A percentile compares a stretch with the other conserved stretches of the same genome.
Conservation (phyloP, 2,888 invertebrate genomes). For the Cerceris ruficornis region DNA sequence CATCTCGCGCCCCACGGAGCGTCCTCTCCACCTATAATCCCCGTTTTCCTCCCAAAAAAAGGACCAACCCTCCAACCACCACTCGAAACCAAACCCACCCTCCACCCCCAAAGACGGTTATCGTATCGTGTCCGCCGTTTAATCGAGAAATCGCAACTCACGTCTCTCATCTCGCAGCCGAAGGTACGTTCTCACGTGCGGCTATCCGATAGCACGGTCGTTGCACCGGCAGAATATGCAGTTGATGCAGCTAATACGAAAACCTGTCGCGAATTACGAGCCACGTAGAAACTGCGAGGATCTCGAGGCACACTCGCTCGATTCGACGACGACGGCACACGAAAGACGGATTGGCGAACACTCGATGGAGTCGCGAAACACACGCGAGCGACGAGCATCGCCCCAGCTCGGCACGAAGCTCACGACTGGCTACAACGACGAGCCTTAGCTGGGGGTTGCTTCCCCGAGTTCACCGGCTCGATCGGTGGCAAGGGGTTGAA, state of each 20-base stretch:
- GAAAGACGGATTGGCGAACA: constrained; percentile 54
- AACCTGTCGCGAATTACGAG: constrained; percentile 17
- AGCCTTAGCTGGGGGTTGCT: constrained; percentile 60
- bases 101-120: neutral
- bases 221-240: constrained; percentile 44
- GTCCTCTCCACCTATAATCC: neutral
- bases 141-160: constrained; percentile 48
- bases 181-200: constrained; percentile 61
- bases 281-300: constrained; percentile 9
- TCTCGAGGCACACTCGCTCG: neutral
- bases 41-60: neutral
- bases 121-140: neutral
- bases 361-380: constrained; percentile 57
- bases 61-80: neutral
- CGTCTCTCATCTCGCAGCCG: constrained; percentile 66
- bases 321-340: constrained; percentile 18
- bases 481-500: constrained; percentile 39
- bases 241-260: constrained; percentile 9
- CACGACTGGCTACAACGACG: constrained; percentile 70
- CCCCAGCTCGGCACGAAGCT: constrained; percentile 72
- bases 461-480: constrained; percentile 52
- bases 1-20: constrained; percentile 36
- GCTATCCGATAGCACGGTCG: constrained; percentile 49
- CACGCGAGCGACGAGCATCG: constrained; percentile 65
- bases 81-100: neutral